These are phyloP conservation scores for Drosophila merina DNA, from an alignment of 2,888 invertebrate species.

Conservation along the genomic window DNA sequence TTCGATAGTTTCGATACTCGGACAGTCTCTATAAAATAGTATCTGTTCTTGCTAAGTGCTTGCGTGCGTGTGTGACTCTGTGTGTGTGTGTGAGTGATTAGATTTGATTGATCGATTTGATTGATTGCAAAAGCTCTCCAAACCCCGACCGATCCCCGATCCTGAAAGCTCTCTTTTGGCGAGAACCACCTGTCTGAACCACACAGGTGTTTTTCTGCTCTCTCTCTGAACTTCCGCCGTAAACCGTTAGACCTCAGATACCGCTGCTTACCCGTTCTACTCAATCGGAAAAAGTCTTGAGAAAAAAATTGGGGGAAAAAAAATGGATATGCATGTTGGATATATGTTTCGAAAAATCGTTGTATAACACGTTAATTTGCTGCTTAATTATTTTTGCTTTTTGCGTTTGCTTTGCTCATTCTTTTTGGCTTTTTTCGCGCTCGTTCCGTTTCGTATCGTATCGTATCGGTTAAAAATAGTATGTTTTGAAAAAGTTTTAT, in stretches of 20 bases:
- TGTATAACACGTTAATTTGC: slow-evolving; percentile 80
- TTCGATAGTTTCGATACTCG: slow-evolving; percentile 12
- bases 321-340: slow-evolving; percentile 11
- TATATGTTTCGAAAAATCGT: slow-evolving; percentile 50
- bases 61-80: slow-evolving; percentile 21
- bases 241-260: neutral
- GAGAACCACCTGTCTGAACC: neutral
- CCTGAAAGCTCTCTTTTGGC: slow-evolving; percentile 26
- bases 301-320: slow-evolving; percentile 1
- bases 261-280: slow-evolving; percentile 6
- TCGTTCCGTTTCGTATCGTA: slow-evolving; percentile 51
- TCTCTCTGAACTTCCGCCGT: slow-evolving; percentile 1
- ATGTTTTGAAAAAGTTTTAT: slow-evolving; percentile 75
- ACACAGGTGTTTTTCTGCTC: slow-evolving; percentile 36
- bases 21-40: slow-evolving; percentile 12
- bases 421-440: slow-evolving; percentile 45
- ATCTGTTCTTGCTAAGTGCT: slow-evolving; percentile 24
- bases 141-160: neutral
- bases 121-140: slow-evolving; percentile 27
- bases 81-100: slow-evolving; percentile 19
- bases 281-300: slow-evolving; percentile 3
- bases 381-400: slow-evolving; percentile 74
- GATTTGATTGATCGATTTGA: slow-evolving; percentile 30
- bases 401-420: slow-evolving; percentile 54
- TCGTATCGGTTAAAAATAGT: slow-evolving; percentile 71